Evolutionary conservation across 1,140 invertebrate species (phyloP), one percentile per base, ranked within the genome.

Genomic region (Papilio glaucus): DNA sequence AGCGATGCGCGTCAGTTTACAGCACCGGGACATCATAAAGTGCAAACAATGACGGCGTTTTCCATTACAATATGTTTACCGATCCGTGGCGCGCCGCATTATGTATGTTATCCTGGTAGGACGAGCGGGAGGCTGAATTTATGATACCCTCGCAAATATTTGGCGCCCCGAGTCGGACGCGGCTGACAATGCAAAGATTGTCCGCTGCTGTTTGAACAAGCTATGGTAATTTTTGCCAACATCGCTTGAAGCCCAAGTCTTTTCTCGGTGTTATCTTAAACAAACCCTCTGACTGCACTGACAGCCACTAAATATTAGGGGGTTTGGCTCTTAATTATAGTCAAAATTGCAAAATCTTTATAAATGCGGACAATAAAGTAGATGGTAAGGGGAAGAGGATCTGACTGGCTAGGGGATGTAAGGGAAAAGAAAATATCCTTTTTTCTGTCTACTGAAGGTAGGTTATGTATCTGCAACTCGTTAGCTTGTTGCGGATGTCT

Each of bases 1-100:
- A 85, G 79, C 79, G 77, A 72, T 72, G 57, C 77, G 81, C 85
- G 81, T 89, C 88, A 91, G 84, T 87, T 87, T 87, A 89, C 89
- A 88, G 67, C 83, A 80, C 83, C 75, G 87, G 89, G 85, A 91
- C 89, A 89, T 91, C 88, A 88, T 89, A 91, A 91, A 90, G 84
- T 86, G 89, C 86, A 93, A 93, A 93, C 91, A 93, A 90, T 89
- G 86, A 87, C 85, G 85, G 85, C 89, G 87, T 93, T 93, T 93
- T 91, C 91, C 89, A 93, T 93, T 93, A 93, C 90, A 93, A 92
- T 93, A 91, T 93, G 91, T 93, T 93, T 93, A 88, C 90, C 88
- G 87, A 93, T 91, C 88, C 88, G 86, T 86, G 82, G 86, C 80
- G 85, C 86, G 83, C 81, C 85, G 90, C 86, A 91, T 93, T 93